These are phyloP conservation scores for Barnardius zonarius DNA, from an alignment of 2,113 vertebrate species.

Conservation along the genomic window DNA sequence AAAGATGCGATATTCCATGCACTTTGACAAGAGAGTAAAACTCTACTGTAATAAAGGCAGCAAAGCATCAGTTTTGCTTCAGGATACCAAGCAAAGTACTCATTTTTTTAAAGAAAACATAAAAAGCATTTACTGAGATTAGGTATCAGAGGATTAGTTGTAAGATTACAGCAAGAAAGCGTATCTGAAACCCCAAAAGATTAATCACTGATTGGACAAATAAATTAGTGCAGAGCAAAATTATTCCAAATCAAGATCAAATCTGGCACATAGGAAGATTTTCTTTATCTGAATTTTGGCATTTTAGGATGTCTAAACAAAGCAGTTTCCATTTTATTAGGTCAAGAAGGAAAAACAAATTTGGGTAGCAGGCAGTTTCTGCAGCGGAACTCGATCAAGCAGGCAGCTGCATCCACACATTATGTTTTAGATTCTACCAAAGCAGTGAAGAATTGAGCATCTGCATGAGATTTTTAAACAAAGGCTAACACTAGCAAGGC, in stretches of 20 bases:
- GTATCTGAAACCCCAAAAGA: constrained; percentile 70
- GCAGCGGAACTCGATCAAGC: constrained; percentile 43
- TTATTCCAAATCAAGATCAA: constrained; percentile 69
- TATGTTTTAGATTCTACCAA: background rate
- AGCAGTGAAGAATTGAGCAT: constrained; percentile 62
- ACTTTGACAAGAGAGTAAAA: constrained; percentile 13
- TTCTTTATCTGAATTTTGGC: constrained; percentile 50
- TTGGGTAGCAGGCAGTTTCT: constrained; percentile 56
- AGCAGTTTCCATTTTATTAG: constrained; percentile 28
- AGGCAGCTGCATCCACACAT: constrained; percentile 48
- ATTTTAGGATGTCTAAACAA: constrained; percentile 31
- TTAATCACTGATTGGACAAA: constrained; percentile 81
- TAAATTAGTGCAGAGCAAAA: constrained; percentile 79
- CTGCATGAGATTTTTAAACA: constrained; percentile 58
- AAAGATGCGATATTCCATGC: constrained; percentile 5
- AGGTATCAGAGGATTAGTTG: constrained; percentile 86
- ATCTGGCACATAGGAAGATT: constrained; percentile 43
- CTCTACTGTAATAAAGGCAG: constrained; percentile 14
- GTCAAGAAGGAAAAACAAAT: constrained; percentile 13
- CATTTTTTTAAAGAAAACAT: constrained; percentile 20
- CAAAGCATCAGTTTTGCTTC: constrained; percentile 70
- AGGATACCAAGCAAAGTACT: constrained; percentile 60
- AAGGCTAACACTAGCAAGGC: background rate
- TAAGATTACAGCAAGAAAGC: constrained; percentile 99
- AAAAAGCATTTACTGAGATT: constrained; percentile 70